Conservation (phyloP, 2,888 invertebrate genomes). For the Cantharis nigra region DNA sequence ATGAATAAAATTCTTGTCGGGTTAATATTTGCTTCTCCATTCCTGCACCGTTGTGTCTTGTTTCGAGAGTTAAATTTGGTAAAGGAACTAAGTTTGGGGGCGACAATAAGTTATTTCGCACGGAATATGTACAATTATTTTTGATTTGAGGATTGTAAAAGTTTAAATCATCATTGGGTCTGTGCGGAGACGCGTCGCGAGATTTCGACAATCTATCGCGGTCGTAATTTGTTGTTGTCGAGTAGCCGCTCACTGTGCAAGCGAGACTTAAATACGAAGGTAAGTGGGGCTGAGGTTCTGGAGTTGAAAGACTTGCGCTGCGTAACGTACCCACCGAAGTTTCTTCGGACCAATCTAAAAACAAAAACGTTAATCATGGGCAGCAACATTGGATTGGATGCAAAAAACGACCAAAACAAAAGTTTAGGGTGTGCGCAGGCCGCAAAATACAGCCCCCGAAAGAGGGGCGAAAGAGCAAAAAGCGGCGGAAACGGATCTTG, state of each 20-base stretch:
- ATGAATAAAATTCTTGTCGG: constrained; percentile 44
- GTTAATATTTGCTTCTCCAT: constrained; percentile 35
- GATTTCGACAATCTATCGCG: constrained; percentile 67
- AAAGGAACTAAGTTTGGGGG: constrained; percentile 54
- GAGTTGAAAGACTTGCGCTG: constrained; percentile 54
- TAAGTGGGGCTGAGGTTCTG: constrained; percentile 62
- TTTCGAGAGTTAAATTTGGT: constrained; percentile 26
- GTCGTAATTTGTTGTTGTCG: constrained; percentile 84
- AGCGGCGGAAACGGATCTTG: not conserved
- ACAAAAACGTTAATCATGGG: constrained; percentile 19
- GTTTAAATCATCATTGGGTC: constrained; percentile 53
- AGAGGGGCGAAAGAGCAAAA: not conserved
- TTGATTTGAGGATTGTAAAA: constrained; percentile 39
- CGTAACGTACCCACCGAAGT: constrained; percentile 59
- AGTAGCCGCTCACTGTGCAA: constrained; percentile 89
- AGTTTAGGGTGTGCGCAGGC: not conserved
- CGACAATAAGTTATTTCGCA: constrained; percentile 51
- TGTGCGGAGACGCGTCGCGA: constrained; percentile 72
- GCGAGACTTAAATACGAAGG: constrained; percentile 89
- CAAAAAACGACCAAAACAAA: not conserved
- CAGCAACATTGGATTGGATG: not conserved
- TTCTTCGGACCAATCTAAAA: constrained; percentile 59
- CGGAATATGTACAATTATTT: constrained; percentile 39
- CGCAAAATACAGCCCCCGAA: not conserved
- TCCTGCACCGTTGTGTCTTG: constrained; percentile 9